Conservation (phyloP, 2,888 invertebrate species). For the Cerastoderma edule region DNA sequence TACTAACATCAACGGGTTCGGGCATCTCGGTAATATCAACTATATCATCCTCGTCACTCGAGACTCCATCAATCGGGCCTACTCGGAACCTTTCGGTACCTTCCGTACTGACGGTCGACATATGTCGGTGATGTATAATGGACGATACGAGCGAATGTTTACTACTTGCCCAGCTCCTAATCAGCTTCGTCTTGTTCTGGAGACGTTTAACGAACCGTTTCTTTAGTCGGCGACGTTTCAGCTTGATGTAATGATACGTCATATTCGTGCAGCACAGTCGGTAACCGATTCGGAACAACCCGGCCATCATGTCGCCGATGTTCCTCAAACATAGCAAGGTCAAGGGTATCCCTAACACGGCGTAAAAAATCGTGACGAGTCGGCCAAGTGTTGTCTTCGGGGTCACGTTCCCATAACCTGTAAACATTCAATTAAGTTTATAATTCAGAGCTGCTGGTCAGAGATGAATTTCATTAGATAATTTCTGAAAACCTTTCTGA, state of each 20-base stretch:
- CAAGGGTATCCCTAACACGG: conserved; percentile 97
- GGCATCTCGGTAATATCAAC: background rate
- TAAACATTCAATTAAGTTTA: conserved; percentile 21
- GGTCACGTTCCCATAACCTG: conserved; percentile 98
- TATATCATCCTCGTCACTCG: conserved; percentile 15
- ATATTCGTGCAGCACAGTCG: conserved; percentile 51
- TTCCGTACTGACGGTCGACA: background rate
- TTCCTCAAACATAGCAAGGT: conserved; percentile 96
- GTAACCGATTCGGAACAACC: conserved; percentile 93
- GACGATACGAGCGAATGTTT: conserved; percentile 30
- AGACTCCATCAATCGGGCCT: background rate
- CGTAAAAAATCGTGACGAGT: conserved; percentile 95
- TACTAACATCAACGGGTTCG: too few species aligned
- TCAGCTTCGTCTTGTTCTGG: conserved; percentile 27
- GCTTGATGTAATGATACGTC: conserved; percentile 55
- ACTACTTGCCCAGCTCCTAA: conserved; percentile 47
- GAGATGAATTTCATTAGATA: background rate
- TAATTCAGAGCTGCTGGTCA: background rate
- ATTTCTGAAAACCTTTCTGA: background rate
- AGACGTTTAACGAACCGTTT: conserved; percentile 35
- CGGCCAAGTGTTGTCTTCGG: conserved; percentile 94
- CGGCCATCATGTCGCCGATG: conserved; percentile 96
- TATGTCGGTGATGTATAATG: conserved; percentile 9
- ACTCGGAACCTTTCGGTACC: background rate
- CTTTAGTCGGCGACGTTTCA: conserved; percentile 44